Percentiles rank a stretch among this genome's conserved stretches.
Conservation (phyloP, 2,888 invertebrate genomes). For the Ligdia adustata region DNA sequence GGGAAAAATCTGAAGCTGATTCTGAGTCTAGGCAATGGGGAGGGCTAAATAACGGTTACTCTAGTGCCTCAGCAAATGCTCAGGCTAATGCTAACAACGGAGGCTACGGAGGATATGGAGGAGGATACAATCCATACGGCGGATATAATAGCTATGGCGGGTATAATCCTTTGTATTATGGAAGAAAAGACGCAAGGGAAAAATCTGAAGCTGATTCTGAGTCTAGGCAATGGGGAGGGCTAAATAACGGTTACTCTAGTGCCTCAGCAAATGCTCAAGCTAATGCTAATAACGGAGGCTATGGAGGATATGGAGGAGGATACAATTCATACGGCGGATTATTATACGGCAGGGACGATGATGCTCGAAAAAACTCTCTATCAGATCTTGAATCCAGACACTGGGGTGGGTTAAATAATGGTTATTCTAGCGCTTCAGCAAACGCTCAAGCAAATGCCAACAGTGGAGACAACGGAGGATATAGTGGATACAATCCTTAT, state of each 20-base stretch:
- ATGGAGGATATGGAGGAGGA: neutral
- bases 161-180: neutral
- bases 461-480: slow-evolving; percentile 6
- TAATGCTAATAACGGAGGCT: neutral
- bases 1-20: neutral
- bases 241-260: neutral
- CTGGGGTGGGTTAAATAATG: neutral
- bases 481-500: slow-evolving; percentile 13
- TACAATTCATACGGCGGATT: neutral
- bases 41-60: neutral
- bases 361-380: neutral
- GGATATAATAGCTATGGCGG: neutral
- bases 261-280: neutral
- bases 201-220: neutral
- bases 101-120: neutral
- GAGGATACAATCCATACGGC: neutral
- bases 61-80: neutral
- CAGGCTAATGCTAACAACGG: neutral
- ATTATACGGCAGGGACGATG: too few relatives aligned
- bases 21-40: neutral
- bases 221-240: too few relatives aligned
- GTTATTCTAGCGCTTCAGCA: neutral
- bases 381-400: too few relatives aligned
- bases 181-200: neutral
- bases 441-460: slow-evolving; percentile 2